phyloP scores from a whole-genome alignment of 2,888 invertebrate genomes.

The Drosophila phalerata region DNA sequence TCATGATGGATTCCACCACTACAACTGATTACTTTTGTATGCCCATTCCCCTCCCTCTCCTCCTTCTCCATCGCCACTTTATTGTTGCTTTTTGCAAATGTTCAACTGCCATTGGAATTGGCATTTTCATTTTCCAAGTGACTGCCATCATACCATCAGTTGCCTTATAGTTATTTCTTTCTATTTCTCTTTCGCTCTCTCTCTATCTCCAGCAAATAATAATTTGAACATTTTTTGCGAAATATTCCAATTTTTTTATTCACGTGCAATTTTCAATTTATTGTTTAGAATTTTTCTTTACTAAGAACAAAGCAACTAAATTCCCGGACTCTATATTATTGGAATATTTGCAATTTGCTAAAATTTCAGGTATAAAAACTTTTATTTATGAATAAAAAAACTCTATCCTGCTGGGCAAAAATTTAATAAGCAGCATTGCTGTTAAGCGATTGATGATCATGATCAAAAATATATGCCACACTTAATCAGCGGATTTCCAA shows the following conservation, averaged over 20 bases:
- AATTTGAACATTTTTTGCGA: constrained; percentile 6
- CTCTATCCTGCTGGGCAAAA: no score
- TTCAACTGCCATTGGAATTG: constrained; percentile 16
- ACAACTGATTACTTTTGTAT: constrained; percentile 25
- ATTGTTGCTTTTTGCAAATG: constrained; percentile 3
- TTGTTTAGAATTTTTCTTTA: background rate
- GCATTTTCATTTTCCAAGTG: constrained; percentile 21
- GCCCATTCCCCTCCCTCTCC: background rate
- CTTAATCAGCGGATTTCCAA: no score
- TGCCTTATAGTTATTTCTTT: background rate
- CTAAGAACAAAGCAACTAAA: background rate
- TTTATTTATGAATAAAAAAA: no score
- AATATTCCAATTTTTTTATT: background rate
- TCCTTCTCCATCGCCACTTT: background rate
- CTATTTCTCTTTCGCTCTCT: background rate
- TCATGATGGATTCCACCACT: constrained; percentile 20
- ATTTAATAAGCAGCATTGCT: no score
- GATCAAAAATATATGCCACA: no score
- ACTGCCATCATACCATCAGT: constrained; percentile 3
- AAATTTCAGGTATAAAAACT: no score
- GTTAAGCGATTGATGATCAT: no score
- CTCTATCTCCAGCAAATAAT: background rate
- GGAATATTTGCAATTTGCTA: no score
- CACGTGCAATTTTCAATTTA: background rate
- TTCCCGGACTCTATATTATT: no score